Conservation (phyloP, 2,113 vertebrate species). For the Pygoscelis adeliae region DNA sequence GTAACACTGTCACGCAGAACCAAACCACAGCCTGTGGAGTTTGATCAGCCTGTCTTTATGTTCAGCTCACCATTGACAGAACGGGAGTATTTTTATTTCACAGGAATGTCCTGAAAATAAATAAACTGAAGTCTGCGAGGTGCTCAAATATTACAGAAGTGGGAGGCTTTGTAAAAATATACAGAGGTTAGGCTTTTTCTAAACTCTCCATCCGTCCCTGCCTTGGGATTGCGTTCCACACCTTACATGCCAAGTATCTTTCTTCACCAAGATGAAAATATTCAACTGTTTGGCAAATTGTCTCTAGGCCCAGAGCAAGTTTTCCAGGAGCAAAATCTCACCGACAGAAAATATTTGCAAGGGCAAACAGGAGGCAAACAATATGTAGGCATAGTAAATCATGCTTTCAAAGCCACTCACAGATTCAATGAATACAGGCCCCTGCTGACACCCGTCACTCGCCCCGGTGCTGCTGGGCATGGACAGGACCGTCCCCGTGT, state of each 20-base stretch:
- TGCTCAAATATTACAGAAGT: neutral
- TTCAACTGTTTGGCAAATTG: neutral
- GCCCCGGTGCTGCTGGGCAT: neutral
- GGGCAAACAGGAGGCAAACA: neutral
- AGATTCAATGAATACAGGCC: neutral
- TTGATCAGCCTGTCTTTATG: neutral
- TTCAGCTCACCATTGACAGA: neutral
- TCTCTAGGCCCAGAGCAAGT: neutral
- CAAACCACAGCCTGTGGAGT: neutral
- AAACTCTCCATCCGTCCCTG: neutral
- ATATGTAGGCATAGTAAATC: neutral
- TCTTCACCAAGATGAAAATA: neutral
- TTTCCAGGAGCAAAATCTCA: neutral
- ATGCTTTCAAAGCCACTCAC: neutral
- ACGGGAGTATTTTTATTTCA: neutral
- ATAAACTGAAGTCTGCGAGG: neutral
- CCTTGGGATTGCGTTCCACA: neutral
- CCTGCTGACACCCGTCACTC: fast-evolving
- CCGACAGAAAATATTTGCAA: neutral
- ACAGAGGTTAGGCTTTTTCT: neutral
- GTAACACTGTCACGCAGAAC: neutral
- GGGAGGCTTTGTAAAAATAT: neutral
- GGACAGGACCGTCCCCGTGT: neutral
- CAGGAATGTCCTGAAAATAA: neutral
- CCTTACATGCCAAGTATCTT: neutral